Percentiles rank a stretch among this genome's conserved stretches.
These are phyloP conservation scores for Rhea americana DNA, from an alignment of 2,113 vertebrate species.

Conservation along the genomic window DNA sequence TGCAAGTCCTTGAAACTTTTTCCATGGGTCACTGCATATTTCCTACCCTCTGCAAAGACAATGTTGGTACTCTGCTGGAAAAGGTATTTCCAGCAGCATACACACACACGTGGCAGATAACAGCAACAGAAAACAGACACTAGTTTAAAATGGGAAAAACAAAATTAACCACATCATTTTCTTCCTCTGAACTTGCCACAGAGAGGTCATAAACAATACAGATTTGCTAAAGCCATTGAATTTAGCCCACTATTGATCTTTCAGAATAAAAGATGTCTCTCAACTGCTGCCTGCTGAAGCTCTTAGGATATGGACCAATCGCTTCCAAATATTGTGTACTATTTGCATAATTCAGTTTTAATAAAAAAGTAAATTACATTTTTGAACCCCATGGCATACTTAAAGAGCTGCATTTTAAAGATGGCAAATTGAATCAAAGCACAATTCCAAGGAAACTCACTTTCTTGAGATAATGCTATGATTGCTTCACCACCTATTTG, in stretches of 20 bases:
- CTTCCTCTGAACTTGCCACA: background rate
- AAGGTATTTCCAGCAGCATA: background rate
- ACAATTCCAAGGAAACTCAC: slow-evolving; percentile 19
- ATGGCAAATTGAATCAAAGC: background rate
- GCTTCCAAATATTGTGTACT: accelerated
- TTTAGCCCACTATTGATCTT: accelerated
- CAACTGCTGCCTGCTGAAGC: background rate
- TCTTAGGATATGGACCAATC: accelerated
- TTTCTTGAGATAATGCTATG: slow-evolving; percentile 56
- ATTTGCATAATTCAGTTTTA: background rate
- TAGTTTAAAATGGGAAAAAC: background rate
- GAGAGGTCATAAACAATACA: background rate
- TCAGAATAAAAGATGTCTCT: background rate
- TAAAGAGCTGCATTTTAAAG: background rate
- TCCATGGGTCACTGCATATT: accelerated
- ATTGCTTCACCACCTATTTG: slow-evolving; percentile 67
- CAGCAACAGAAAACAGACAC: background rate
- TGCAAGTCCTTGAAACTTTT: background rate
- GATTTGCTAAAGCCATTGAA: background rate
- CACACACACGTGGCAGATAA: too few species aligned
- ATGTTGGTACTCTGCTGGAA: background rate
- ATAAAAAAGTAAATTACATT: background rate
- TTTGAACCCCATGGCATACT: background rate
- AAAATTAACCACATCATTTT: background rate
- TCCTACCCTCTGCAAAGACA: background rate